phyloP scores from a whole-genome alignment of 2,888 invertebrate species.

The Lobophora halterata region DNA sequence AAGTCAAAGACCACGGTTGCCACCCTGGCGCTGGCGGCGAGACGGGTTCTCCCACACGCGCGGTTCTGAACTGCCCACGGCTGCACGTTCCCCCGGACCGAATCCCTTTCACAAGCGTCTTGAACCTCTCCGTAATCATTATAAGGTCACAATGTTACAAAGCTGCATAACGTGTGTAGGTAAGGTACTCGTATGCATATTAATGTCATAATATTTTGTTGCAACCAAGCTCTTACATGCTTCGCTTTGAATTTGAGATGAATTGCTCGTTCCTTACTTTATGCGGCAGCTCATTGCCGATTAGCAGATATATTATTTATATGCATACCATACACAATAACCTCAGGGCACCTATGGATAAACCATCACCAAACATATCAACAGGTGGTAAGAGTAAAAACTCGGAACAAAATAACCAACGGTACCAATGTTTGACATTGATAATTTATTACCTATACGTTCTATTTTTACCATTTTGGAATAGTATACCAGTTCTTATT shows the following conservation, averaged over 20 bases:
- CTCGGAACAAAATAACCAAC: no score
- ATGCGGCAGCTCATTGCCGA: no score
- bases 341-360: no score
- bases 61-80: conserved; percentile 28
- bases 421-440: no score
- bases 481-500: no score
- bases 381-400: no score
- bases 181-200: conserved; percentile 2
- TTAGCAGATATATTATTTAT: no score
- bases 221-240: conserved; percentile 12
- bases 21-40: conserved; percentile 28
- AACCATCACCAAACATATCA: no score
- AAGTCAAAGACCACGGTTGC: conserved; percentile 31
- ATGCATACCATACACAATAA: no score
- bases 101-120: conserved; percentile 32
- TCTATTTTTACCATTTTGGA: no score
- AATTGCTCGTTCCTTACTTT: no score
- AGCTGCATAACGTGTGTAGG: conserved; percentile 11
- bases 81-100: conserved; percentile 26
- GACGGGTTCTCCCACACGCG: conserved; percentile 53
- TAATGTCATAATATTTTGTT: conserved; percentile 8
- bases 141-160: conserved; percentile 12
- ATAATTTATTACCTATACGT: no score
- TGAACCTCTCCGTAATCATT: conserved; percentile 17
- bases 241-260: conserved; percentile 6